Conservation (phyloP, 1,140 invertebrate genomes). For the Copidosoma floridanum region DNA sequence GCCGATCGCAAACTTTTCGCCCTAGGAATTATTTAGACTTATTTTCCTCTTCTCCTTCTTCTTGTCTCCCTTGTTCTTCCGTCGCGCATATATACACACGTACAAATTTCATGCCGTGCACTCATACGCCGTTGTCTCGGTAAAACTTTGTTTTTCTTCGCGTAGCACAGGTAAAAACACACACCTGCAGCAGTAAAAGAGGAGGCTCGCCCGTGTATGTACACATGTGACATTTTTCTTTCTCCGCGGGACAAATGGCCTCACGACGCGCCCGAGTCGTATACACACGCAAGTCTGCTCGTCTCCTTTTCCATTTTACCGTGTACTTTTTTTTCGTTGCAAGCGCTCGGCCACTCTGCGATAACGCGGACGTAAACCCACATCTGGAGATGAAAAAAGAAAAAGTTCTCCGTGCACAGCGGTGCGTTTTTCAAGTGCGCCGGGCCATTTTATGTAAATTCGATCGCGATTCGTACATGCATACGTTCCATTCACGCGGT, state of each 20-base stretch:
- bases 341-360: too few relatives aligned
- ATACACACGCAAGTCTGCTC: too few relatives aligned
- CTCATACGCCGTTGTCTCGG: too few relatives aligned
- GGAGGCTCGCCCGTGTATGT: too few relatives aligned
- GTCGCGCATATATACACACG: too few relatives aligned
- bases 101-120: too few relatives aligned
- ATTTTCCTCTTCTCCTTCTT: not conserved
- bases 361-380: not conserved
- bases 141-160: too few relatives aligned
- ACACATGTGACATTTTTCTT: conserved; percentile 3
- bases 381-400: not conserved
- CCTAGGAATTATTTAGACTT: conserved; percentile 9
- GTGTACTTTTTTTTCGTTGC: not conserved
- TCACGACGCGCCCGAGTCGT: too few relatives aligned
- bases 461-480: conserved; percentile 10
- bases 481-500: too few relatives aligned
- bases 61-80: not conserved
- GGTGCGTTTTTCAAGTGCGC: not conserved
- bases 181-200: too few relatives aligned
- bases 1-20: not conserved
- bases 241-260: conserved; percentile 3
- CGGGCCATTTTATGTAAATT: conserved; percentile 7
- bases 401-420: not conserved
- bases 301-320: not conserved
- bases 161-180: too few relatives aligned